phyloP scores from a whole-genome alignment of 1,140 invertebrate genomes.

The Drosophila santomea region DNA sequence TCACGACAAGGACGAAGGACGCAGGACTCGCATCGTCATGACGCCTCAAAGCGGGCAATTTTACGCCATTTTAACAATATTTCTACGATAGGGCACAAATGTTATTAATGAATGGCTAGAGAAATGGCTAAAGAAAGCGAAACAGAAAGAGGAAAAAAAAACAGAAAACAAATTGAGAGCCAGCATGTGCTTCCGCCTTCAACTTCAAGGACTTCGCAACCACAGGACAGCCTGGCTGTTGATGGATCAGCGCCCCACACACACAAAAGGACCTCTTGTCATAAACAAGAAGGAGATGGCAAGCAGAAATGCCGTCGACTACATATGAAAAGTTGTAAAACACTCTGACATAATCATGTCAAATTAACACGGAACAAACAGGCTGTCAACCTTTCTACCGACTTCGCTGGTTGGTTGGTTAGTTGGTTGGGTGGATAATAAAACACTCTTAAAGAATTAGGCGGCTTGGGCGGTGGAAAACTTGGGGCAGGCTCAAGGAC shows the following conservation, averaged over 20 bases:
- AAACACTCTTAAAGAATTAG: conserved; percentile 73
- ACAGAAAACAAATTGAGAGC: conserved; percentile 28
- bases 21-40: conserved; percentile 43
- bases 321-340: conserved; percentile 78
- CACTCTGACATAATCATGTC: conserved; percentile 82
- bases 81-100: conserved; percentile 57
- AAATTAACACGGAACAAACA: conserved; percentile 72
- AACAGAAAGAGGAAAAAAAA: conserved; percentile 13
- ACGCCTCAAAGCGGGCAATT: conserved; percentile 73
- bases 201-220: conserved; percentile 3
- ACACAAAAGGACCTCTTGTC: conserved; percentile 1
- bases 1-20: conserved; percentile 14
- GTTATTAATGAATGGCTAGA: conserved; percentile 73
- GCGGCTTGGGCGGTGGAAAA: conserved; percentile 11
- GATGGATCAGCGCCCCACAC: conserved; percentile 36
- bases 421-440: conserved; percentile 57
- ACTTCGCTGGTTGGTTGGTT: conserved; percentile 8
- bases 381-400: conserved; percentile 12
- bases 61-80: conserved; percentile 84
- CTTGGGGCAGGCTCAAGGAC: conserved; percentile 43
- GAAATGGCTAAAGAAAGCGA: conserved; percentile 5
- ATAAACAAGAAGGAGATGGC: conserved; percentile 25
- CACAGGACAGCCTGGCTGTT: conserved; percentile 2
- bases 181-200: conserved; percentile 64
- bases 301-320: conserved; percentile 10